phyloP scores from a whole-genome alignment of 2,113 vertebrate species.

The Mohoua ochrocephala region DNA sequence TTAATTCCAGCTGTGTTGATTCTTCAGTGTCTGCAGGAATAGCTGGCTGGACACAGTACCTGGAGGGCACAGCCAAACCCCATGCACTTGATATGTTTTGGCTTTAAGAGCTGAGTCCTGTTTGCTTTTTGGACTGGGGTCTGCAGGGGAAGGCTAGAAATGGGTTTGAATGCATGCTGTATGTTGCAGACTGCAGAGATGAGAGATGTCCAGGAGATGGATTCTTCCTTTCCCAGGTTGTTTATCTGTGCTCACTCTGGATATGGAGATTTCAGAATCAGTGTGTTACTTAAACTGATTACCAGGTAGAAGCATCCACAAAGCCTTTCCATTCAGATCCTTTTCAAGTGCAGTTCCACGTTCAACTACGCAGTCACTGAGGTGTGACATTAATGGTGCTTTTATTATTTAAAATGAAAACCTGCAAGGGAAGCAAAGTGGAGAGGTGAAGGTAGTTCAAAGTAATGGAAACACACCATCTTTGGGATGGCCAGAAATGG shows the following conservation, averaged over 20 bases:
- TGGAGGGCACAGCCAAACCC: neutral
- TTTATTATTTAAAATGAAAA: neutral
- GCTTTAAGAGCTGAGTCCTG: neutral
- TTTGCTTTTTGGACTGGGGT: neutral
- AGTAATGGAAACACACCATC: neutral
- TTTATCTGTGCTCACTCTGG: neutral
- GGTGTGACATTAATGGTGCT: neutral
- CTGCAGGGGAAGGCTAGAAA: neutral
- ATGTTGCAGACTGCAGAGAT: rapidly evolving
- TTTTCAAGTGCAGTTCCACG: neutral
- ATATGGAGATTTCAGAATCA: neutral
- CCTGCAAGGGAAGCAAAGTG: neutral
- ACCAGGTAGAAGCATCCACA: neutral
- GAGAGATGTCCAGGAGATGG: neutral
- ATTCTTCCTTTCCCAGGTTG: neutral
- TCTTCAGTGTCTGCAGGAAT: neutral
- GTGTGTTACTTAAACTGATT: neutral
- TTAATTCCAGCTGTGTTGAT: neutral
- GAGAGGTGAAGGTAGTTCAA: neutral
- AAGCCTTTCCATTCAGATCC: neutral
- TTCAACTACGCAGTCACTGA: neutral
- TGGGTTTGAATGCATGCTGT: neutral
- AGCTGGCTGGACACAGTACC: neutral
- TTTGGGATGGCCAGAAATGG: neutral
- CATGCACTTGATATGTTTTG: rapidly evolving